Evolutionary conservation across 2,797 vertebrate genomes (phyloP), one percentile per base, ranked within the genome.

Genomic region (Myotis findleyi): DNA sequence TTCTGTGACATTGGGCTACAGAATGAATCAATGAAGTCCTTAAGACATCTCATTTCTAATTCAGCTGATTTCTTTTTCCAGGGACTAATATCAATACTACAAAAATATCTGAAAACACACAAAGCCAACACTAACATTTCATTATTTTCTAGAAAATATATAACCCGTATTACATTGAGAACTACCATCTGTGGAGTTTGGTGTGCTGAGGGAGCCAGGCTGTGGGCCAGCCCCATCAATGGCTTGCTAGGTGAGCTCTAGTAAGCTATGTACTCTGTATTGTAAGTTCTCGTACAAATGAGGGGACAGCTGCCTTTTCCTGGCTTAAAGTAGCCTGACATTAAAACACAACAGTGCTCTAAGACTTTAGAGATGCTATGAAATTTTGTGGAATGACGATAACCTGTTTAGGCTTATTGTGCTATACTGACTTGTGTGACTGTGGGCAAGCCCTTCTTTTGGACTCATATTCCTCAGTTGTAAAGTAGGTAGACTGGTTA

Each of bases 21-120:
- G 33, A 79, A 75, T 68, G 51, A 94, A 89, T 47, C 53, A 79
- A 62, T 71, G 38, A 68, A 66, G 41, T 41, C 71, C 33, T 71
- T 72, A 68, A 68, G 87, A 36, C 30, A 41, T 23, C 57, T 69
- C 59, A 69, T 88, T 93, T 95, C 59, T 84, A 87, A 79, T 79
- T 73, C 21, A 86, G n/a, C 36, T 79, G 23, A 59, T 16, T 76
- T 89, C 49, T 80, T 33, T 82, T 69, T 82, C 2, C 4, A 64
- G 38, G 69, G 23, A 30, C 30, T 44, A 6, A 30, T 16, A 72
- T n/a, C 12, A 51, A 44, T 11, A 30, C 11, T 7, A 62, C 18
- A 90, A 51, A 80, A 73, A 38, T 33, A 27, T 44, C 17, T 51
- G n/a, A 66, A 69, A 76, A 82, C 51, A 41, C 23, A 66, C 12